phyloP scores from a whole-genome alignment of 1,140 invertebrate genomes.

The Lamellibrachia luymesi region DNA sequence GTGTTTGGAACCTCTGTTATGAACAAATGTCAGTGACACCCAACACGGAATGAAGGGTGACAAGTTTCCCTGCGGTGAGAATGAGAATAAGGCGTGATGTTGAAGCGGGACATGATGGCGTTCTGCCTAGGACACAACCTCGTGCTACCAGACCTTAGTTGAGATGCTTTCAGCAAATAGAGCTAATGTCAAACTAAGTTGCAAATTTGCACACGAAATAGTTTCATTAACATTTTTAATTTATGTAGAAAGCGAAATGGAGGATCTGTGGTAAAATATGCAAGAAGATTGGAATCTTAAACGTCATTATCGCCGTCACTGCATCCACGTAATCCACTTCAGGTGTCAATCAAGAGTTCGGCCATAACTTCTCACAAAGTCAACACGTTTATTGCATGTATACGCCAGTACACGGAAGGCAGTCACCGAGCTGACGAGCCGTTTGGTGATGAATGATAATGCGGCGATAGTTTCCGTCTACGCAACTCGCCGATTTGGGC shows the following conservation, averaged over 20 bases:
- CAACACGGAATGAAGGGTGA: not conserved
- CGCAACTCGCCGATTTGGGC: not conserved
- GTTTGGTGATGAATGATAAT: not conserved
- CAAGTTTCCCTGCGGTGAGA: not conserved
- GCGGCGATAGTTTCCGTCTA: not conserved
- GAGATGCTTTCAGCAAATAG: too few relatives aligned
- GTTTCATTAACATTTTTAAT: too few relatives aligned
- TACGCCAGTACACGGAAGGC: too few relatives aligned
- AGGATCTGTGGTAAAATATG: not conserved
- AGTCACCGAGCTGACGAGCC: not conserved
- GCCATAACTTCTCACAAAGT: not conserved
- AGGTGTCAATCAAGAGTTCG: not conserved
- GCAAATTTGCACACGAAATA: too few relatives aligned
- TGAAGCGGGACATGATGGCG: too few relatives aligned
- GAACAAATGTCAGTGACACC: not conserved
- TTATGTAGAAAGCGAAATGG: not conserved
- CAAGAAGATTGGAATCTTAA: not conserved
- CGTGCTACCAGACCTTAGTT: too few relatives aligned
- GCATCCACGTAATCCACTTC: not conserved
- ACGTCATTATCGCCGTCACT: not conserved
- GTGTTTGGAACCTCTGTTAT: not conserved
- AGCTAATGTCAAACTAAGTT: too few relatives aligned
- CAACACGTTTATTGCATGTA: not conserved
- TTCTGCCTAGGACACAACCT: too few relatives aligned
- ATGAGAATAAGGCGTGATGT: too few relatives aligned